These are phyloP conservation scores for Fulmarus glacialis DNA, from an alignment of 2,113 vertebrate genomes.

Conservation along the genomic window DNA sequence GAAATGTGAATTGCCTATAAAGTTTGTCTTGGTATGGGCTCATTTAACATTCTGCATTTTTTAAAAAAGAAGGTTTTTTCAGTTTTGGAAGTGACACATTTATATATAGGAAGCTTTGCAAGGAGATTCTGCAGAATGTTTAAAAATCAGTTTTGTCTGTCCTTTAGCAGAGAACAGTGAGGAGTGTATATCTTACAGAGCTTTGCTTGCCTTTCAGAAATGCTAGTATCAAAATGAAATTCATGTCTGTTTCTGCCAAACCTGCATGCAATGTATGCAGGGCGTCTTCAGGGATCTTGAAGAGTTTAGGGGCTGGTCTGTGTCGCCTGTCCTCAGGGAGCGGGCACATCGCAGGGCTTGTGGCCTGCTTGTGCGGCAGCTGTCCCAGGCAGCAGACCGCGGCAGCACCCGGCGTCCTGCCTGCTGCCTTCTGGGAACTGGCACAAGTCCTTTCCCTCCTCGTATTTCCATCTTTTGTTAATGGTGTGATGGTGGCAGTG, in stretches of 20 bases:
- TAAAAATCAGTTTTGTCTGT: not conserved
- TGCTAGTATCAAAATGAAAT: not conserved
- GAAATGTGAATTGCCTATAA: not conserved
- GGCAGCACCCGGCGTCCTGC: not conserved
- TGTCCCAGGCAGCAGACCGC: not conserved
- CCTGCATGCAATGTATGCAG: not conserved
- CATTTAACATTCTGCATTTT: not conserved
- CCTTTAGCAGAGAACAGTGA: not conserved
- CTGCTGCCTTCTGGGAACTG: not conserved
- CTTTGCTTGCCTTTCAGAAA: not conserved
- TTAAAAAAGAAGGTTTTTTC: not conserved
- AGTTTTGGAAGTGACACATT: not conserved
- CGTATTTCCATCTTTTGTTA: not conserved
- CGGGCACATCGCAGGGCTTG: not conserved
- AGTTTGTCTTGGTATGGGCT: not conserved
- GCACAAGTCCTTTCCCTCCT: not conserved
- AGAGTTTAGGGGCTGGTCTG: not conserved
- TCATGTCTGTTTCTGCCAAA: not conserved
- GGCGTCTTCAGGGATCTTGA: not conserved
- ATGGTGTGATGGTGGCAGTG: not conserved
- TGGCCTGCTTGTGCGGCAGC: not conserved
- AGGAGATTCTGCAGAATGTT: fast-evolving
- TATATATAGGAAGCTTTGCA: not conserved
- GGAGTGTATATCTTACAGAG: not conserved
- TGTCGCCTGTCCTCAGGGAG: not conserved